Percentiles rank a stretch among this genome's conserved stretches.
phyloP scores from a whole-genome alignment of 2,113 vertebrate species.

The Condylura cristata region DNA sequence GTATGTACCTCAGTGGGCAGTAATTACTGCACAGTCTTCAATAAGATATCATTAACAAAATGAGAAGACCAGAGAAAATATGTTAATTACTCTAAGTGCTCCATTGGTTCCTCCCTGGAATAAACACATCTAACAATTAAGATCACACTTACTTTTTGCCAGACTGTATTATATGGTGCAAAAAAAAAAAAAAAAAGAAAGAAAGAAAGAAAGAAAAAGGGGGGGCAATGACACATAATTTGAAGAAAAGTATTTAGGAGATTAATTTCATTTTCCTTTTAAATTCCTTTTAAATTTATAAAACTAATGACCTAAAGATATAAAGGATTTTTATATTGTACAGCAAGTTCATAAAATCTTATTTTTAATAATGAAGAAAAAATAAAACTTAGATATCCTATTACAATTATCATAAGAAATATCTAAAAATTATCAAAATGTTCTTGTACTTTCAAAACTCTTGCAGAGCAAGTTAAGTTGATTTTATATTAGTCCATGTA shows the following conservation, averaged over 20 bases:
- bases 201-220: neutral
- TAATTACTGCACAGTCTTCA: constrained; percentile 87
- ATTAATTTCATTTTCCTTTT: constrained; percentile 55
- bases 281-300: constrained; percentile 65
- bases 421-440: constrained; percentile 61
- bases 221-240: neutral
- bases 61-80: constrained; percentile 87
- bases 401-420: constrained; percentile 68
- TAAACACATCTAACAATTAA: constrained; percentile 85
- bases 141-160: constrained; percentile 82
- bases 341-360: constrained; percentile 51
- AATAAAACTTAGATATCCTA: constrained; percentile 46
- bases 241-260: constrained; percentile 35
- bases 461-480: constrained; percentile 45
- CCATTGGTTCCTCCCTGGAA: constrained; percentile 82
- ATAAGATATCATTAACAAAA: constrained; percentile 89
- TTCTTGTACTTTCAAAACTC: constrained; percentile 42
- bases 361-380: constrained; percentile 57
- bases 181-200: constrained; percentile 39
- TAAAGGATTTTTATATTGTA: constrained; percentile 19
- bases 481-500: constrained; percentile 37
- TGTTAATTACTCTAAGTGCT: constrained; percentile 87
- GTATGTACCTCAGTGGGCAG: constrained; percentile 86
- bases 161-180: constrained; percentile 69
- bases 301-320: constrained; percentile 46